A percentile compares a stretch with the other conserved stretches of the same genome.
Evolutionary conservation across 2,113 vertebrate species (phyloP).

Genomic region (Cygnus buccinator): DNA sequence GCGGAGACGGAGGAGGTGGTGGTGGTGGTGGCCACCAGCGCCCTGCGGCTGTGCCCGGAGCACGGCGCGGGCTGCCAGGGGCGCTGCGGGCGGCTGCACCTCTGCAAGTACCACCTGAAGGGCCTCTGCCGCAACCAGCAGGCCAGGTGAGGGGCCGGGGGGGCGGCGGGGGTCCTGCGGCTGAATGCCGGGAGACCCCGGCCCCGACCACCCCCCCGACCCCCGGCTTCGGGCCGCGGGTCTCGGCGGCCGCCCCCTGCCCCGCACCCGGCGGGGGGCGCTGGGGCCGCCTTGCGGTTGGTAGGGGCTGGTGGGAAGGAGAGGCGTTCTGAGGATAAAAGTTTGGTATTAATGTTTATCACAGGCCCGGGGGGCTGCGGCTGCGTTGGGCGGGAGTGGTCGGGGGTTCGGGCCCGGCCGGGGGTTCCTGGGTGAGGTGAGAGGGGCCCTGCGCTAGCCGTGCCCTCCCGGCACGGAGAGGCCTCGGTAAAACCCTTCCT

Average conservation of each 20-base stretch:
- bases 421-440: neutral
- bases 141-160: constrained; percentile 60
- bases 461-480: neutral
- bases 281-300: too few species aligned
- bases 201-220: too few species aligned
- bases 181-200: too few species aligned
- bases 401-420: neutral
- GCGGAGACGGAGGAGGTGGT: neutral
- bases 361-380: fast-evolving
- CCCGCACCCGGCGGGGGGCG: too few species aligned
- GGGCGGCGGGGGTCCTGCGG: too few species aligned
- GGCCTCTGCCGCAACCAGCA: constrained; percentile 70
- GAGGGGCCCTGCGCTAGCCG: neutral
- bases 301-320: too few species aligned
- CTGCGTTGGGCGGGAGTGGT: neutral
- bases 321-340: neutral
- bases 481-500: fast-evolving
- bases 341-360: neutral
- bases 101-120: constrained; percentile 76
- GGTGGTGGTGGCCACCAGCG: constrained; percentile 65
- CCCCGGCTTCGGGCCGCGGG: too few species aligned
- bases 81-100: constrained; percentile 69
- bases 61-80: constrained; percentile 52
- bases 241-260: too few species aligned
- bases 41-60: constrained; percentile 68